A percentile compares a stretch with the other conserved stretches of the same genome.
phyloP scores from a whole-genome alignment of 2,113 vertebrate genomes.

The Sapajus apella region DNA sequence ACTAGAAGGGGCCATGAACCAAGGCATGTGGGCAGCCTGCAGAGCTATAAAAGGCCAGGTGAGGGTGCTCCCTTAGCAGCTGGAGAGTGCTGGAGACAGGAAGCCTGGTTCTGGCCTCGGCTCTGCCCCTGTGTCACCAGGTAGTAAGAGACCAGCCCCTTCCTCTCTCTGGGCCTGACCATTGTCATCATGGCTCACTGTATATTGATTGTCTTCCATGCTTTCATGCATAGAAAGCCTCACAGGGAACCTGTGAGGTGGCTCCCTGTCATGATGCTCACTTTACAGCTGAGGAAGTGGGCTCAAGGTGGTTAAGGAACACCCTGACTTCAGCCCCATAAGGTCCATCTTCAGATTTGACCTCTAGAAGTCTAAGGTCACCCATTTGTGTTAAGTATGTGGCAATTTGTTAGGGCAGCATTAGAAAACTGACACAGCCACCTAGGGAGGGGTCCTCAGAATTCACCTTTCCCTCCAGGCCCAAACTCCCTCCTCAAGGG shows the following conservation, averaged over 20 bases:
- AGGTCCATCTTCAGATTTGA: neutral
- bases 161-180: neutral
- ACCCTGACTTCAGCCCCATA: neutral
- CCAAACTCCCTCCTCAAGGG: neutral
- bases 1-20: neutral
- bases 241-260: neutral
- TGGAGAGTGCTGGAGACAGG: neutral
- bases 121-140: neutral
- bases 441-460: neutral
- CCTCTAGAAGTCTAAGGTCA: neutral
- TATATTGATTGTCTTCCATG: neutral
- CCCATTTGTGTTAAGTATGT: neutral
- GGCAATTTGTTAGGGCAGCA: neutral
- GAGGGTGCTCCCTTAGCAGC: neutral
- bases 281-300: neutral
- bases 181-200: neutral
- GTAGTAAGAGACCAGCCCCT: neutral
- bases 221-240: neutral
- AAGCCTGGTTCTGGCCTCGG: neutral
- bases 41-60: neutral
- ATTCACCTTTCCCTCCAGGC: neutral
- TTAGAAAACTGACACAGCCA: neutral
- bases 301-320: neutral
- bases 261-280: neutral
- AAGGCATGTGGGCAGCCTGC: neutral